Conservation (phyloP, 1,140 invertebrate species). For the Zaprionus ghesquierei region DNA sequence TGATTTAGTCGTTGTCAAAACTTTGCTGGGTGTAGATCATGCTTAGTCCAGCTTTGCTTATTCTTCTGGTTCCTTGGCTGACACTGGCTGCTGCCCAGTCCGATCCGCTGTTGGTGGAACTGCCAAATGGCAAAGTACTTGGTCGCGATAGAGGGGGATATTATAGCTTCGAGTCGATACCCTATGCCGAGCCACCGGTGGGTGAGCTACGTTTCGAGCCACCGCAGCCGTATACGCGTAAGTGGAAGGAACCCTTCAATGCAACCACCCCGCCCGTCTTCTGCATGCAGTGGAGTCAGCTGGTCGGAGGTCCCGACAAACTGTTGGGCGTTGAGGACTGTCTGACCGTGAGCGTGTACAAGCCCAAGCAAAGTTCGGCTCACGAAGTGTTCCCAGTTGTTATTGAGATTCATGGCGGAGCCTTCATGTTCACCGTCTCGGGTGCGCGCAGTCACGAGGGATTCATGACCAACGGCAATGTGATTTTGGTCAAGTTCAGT, state of each 20-base stretch:
- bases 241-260: constrained; percentile 24
- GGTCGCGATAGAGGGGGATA: constrained; percentile 12
- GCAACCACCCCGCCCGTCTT: constrained; percentile 4
- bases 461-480: constrained; percentile 84
- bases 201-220: constrained; percentile 20
- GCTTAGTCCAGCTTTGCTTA: neutral
- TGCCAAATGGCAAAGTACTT: constrained; percentile 15
- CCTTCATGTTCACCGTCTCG: constrained; percentile 82
- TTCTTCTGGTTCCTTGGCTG: neutral
- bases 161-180: constrained; percentile 34
- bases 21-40: neutral
- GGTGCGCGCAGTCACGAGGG: constrained; percentile 83
- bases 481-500: constrained; percentile 87
- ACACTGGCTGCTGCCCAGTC: neutral
- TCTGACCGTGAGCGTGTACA: constrained; percentile 78
- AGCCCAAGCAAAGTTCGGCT: constrained; percentile 18
- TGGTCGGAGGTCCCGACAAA: constrained; percentile 25
- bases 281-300: constrained; percentile 54
- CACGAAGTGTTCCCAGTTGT: constrained; percentile 77
- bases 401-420: constrained; percentile 84
- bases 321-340: constrained; percentile 72
- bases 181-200: constrained; percentile 23
- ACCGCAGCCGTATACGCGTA: constrained; percentile 16
- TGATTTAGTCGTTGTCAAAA: neutral
- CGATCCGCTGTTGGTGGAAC: constrained; percentile 25